Evolutionary conservation across 2,797 vertebrate genomes (phyloP).

Genomic region (Columba guinea): DNA sequence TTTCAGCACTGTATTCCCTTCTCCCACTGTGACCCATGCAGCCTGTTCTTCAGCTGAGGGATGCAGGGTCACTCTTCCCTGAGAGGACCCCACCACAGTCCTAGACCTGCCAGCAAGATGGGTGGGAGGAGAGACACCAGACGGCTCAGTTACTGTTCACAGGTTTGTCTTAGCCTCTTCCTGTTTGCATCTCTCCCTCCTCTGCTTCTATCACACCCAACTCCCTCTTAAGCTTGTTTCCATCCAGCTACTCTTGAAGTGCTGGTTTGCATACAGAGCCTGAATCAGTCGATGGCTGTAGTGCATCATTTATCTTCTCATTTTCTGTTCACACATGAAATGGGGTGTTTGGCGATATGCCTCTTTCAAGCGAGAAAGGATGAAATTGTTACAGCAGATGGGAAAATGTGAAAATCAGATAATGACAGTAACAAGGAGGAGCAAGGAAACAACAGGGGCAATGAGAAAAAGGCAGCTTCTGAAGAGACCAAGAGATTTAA

Average conservation of each 20-base stretch:
- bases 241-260: neutral
- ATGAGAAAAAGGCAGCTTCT: neutral
- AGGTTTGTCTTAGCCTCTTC: neutral
- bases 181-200: neutral
- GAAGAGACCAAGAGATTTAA: neutral
- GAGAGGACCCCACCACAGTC: accelerated
- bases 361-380: slow-evolving; percentile 41
- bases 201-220: neutral
- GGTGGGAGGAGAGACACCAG: neutral
- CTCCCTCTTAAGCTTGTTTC: neutral
- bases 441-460: neutral
- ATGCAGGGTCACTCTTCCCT: neutral
- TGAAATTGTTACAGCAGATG: slow-evolving; percentile 46
- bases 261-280: neutral
- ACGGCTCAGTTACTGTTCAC: neutral
- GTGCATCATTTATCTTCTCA: neutral
- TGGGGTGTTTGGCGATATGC: neutral
- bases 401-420: slow-evolving; percentile 38
- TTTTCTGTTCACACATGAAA: slow-evolving; percentile 10
- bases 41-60: neutral
- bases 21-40: neutral
- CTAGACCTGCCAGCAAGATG: neutral
- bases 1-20: neutral
- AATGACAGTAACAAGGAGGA: slow-evolving; percentile 1
- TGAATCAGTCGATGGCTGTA: neutral